These are phyloP conservation scores for Neomonachus schauinslandi DNA, from an alignment of 2,113 vertebrate species.

Conservation along the genomic window DNA sequence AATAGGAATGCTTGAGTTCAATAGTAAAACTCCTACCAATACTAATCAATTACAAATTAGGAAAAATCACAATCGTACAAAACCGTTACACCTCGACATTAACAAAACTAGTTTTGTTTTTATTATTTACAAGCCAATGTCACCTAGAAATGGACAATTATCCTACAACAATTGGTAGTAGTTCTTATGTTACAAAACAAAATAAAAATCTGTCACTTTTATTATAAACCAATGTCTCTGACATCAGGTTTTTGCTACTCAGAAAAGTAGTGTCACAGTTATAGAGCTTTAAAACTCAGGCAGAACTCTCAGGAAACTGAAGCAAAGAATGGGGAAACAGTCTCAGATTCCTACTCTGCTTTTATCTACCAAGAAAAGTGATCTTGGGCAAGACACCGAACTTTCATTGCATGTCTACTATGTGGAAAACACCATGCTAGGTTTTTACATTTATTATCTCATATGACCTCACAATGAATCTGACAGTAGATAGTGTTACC, in stretches of 20 bases:
- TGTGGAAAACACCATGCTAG: neutral
- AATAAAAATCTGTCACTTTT: neutral
- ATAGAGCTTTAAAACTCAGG: conserved; percentile 26
- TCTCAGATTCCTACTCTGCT: neutral
- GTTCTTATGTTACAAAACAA: neutral
- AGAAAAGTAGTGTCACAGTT: neutral
- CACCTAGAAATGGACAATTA: neutral
- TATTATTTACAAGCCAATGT: neutral
- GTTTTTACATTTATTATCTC: neutral
- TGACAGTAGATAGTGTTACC: neutral
- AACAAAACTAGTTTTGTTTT: neutral
- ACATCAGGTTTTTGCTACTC: neutral
- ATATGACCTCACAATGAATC: neutral
- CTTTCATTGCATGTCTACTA: neutral
- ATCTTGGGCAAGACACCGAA: neutral
- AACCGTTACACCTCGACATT: neutral
- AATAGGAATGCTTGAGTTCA: neutral
- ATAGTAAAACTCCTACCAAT: neutral
- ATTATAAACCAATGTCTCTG: neutral
- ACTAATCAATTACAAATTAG: neutral
- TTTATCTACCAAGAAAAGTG: neutral
- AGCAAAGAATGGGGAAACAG: neutral
- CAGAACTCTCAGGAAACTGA: neutral
- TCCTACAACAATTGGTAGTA: neutral
- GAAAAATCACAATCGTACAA: neutral